Evolutionary conservation across 2,113 vertebrate species (phyloP).

Genomic region (Callorhinus ursinus): DNA sequence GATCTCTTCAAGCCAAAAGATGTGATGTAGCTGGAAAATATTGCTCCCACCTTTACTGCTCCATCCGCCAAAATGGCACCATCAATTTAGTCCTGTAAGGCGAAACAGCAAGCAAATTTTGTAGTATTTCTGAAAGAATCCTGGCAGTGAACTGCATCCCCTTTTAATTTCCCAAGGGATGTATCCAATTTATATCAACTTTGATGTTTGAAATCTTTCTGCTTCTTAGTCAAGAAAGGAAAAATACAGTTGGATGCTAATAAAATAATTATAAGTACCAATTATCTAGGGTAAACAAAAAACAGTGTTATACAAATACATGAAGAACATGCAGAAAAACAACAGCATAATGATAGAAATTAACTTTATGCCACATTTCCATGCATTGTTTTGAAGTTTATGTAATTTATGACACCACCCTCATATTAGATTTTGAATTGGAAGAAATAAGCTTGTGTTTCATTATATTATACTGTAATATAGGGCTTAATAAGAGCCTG

Average conservation of each 20-base stretch:
- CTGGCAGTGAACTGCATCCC: slow-evolving; percentile 44
- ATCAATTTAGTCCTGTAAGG: slow-evolving; percentile 30
- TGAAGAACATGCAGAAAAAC: slow-evolving; percentile 47
- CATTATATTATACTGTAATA: slow-evolving; percentile 64
- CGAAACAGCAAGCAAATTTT: background rate
- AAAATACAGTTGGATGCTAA: slow-evolving; percentile 59
- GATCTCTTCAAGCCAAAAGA: slow-evolving; percentile 48
- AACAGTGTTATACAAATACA: slow-evolving; percentile 10
- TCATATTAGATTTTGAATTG: slow-evolving; percentile 60
- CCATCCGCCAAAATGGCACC: background rate
- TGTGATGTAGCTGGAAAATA: background rate
- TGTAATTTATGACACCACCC: slow-evolving; percentile 50
- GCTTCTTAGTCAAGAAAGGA: slow-evolving; percentile 65
- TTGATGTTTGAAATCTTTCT: slow-evolving; percentile 73
- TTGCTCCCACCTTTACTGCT: background rate
- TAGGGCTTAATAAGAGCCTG: slow-evolving; percentile 74
- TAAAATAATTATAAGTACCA: slow-evolving; percentile 73
- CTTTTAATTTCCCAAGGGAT: slow-evolving; percentile 53
- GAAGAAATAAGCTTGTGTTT: slow-evolving; percentile 53
- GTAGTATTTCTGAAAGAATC: slow-evolving; percentile 43
- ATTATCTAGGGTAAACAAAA: slow-evolving; percentile 56
- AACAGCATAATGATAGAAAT: slow-evolving; percentile 67
- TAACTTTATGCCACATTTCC: slow-evolving; percentile 5
- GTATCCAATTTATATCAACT: slow-evolving; percentile 64
- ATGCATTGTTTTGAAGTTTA: slow-evolving; percentile 60